These are phyloP conservation scores for Agriopis aurantiaria DNA, from an alignment of 2,888 invertebrate species.

Conservation along the genomic window DNA sequence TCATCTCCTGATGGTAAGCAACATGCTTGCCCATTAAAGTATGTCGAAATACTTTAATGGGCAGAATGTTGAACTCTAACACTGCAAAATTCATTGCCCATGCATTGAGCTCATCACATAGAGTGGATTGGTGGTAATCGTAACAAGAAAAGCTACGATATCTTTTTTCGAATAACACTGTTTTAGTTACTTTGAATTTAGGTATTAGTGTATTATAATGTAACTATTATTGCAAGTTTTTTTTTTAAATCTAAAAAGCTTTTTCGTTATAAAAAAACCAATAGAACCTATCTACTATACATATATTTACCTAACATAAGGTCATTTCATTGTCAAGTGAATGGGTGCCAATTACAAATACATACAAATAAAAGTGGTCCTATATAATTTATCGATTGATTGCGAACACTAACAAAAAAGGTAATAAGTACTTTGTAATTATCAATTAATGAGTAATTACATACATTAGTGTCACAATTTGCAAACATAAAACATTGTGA, in stretches of 20 bases:
- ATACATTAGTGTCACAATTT: slow-evolving; percentile 43
- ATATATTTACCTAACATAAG: not conserved
- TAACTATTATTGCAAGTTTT: no score
- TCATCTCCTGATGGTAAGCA: no score
- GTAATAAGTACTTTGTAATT: slow-evolving; percentile 21
- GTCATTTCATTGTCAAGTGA: slow-evolving; percentile 30
- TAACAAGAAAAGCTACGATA: no score
- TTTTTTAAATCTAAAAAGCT: not conserved
- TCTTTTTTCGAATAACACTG: no score
- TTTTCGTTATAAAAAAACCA: slow-evolving; percentile 12
- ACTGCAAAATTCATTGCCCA: no score
- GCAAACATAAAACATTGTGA: slow-evolving; percentile 47
- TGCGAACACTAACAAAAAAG: slow-evolving; percentile 22
- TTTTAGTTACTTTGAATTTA: no score
- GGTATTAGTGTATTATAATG: no score
- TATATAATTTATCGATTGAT: slow-evolving; percentile 15
- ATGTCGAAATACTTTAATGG: no score
- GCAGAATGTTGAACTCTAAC: no score
- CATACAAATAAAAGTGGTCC: slow-evolving; percentile 18
- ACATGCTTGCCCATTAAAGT: no score
- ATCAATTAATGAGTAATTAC: slow-evolving; percentile 43
- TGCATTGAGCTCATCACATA: no score
- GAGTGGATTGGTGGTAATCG: no score
- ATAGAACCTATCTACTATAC: slow-evolving; percentile 12
- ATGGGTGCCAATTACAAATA: slow-evolving; percentile 21